phyloP scores from a whole-genome alignment of 2,113 vertebrate species.

The Pseudorasbora parva region DNA sequence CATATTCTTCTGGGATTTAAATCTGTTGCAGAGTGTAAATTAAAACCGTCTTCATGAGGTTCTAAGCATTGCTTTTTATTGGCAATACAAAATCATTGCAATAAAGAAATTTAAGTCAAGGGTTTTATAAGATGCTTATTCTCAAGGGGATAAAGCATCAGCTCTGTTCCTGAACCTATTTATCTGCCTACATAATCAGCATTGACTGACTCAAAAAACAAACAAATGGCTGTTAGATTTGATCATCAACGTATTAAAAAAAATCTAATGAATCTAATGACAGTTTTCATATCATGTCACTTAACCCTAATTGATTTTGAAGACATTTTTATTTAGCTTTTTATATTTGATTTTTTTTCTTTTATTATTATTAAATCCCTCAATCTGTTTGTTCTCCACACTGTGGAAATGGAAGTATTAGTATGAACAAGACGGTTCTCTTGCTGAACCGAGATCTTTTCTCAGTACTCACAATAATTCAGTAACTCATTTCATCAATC shows the following conservation, averaged over 20 bases:
- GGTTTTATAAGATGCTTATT: not conserved
- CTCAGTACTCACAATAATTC: not conserved
- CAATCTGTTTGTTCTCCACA: not conserved
- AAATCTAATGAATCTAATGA: not conserved
- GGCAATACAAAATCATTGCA: not conserved
- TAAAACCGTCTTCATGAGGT: slow-evolving; percentile 51
- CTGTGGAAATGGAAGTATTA: not conserved
- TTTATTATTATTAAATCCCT: not conserved
- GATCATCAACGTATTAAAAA: not conserved
- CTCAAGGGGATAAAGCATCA: not conserved
- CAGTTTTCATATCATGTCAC: too few species aligned
- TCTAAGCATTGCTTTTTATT: slow-evolving; percentile 22
- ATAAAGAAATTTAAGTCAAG: not conserved
- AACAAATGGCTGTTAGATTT: not conserved
- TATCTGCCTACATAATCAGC: not conserved
- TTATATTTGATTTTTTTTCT: not conserved
- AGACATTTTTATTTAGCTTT: not conserved
- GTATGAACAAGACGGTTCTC: not conserved
- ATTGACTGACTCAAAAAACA: too few species aligned
- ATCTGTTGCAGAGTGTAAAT: slow-evolving; percentile 52
- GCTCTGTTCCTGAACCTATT: not conserved
- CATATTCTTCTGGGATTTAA: slow-evolving; percentile 52
- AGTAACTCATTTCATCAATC: slow-evolving; percentile 3
- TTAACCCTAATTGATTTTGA: not conserved
- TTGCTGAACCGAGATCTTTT: not conserved